Conservation (phyloP, 2,113 vertebrate species). For the Terrapene triunguis region DNA sequence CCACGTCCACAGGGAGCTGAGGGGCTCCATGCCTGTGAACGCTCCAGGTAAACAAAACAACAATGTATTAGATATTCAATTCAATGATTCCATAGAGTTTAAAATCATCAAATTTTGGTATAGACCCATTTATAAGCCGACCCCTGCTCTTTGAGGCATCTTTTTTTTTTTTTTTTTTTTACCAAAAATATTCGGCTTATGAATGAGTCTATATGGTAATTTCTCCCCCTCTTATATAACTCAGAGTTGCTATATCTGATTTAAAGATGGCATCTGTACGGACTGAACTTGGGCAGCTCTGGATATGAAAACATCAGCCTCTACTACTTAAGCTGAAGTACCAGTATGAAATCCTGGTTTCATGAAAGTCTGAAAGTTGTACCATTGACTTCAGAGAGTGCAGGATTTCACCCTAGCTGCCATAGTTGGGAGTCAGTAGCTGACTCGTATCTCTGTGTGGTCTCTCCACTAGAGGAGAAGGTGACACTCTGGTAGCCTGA, state of each 20-base stretch:
- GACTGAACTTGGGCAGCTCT: background rate
- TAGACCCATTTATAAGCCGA: too few relatives aligned
- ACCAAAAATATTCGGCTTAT: too few relatives aligned
- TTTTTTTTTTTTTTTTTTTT: too few relatives aligned
- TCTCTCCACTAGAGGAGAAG: background rate
- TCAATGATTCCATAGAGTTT: too few relatives aligned
- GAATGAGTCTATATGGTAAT: too few relatives aligned
- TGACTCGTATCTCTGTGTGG: background rate
- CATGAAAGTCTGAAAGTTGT: background rate
- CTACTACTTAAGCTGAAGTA: background rate
- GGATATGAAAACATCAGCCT: background rate
- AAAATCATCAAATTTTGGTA: too few relatives aligned
- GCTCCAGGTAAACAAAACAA: too few relatives aligned
- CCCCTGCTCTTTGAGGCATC: too few relatives aligned
- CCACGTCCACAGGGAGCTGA: too few relatives aligned
- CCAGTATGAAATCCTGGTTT: background rate
- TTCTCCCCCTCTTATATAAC: background rate
- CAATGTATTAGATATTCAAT: too few relatives aligned
- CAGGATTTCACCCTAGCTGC: background rate
- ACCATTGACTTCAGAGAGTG: background rate
- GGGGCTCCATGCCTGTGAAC: too few relatives aligned
- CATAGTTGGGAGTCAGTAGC: background rate
- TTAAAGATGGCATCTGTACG: background rate
- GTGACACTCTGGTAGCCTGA: background rate
- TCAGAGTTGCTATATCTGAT: background rate